Conservation (phyloP, 2,113 vertebrate genomes). For the Nothoprocta perdicaria region DNA sequence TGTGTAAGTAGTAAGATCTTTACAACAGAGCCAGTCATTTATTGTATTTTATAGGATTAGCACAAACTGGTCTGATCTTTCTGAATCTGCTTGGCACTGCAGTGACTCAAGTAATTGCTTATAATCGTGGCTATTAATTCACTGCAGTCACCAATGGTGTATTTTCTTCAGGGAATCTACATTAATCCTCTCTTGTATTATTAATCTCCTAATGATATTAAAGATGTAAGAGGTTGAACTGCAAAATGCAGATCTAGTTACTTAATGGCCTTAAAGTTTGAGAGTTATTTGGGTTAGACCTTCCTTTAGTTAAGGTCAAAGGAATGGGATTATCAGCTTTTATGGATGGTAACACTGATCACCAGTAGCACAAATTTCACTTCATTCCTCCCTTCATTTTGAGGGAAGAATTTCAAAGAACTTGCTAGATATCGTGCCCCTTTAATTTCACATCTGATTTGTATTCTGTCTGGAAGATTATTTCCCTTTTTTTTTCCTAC, state of each 20-base stretch:
- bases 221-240: slow-evolving; percentile 12
- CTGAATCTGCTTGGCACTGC: slow-evolving; percentile 11
- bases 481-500: background rate
- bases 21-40: background rate
- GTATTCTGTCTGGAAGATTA: background rate
- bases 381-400: background rate
- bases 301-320: background rate
- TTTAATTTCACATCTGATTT: background rate
- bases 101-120: slow-evolving; percentile 27
- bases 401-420: background rate
- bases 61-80: slow-evolving; percentile 21
- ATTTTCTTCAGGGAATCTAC: slow-evolving; percentile 36
- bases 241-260: slow-evolving; percentile 26
- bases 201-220: background rate
- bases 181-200: slow-evolving; percentile 35
- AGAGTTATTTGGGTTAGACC: background rate
- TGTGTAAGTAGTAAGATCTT: background rate
- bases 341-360: background rate
- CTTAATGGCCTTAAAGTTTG: background rate
- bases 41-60: slow-evolving; percentile 35
- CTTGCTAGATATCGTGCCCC: background rate
- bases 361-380: background rate
- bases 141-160: background rate
- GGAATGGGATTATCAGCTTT: background rate
- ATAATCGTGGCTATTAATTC: slow-evolving; percentile 22